Percentiles rank a stretch among this genome's conserved stretches.
Conservation (phyloP, 2,113 vertebrate species). For the Planiliza haematocheilus region DNA sequence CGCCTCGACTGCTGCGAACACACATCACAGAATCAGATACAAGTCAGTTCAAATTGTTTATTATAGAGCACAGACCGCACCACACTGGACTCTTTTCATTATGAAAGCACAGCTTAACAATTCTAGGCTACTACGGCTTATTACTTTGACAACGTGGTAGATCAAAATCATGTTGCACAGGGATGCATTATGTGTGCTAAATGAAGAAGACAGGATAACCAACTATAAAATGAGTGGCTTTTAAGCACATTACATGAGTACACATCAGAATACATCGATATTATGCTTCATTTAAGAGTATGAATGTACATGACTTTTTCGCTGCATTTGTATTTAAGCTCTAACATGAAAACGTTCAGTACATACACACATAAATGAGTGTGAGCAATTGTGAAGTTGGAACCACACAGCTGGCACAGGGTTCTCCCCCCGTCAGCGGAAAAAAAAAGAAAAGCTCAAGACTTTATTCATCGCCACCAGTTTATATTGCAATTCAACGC, state of each 20-base stretch:
- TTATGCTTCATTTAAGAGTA: conserved; percentile 27
- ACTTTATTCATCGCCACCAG: conserved; percentile 35
- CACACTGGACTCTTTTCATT: conserved; percentile 17
- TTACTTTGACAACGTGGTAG: not conserved
- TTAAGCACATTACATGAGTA: conserved; percentile 14
- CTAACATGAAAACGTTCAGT: not conserved
- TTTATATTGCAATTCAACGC: conserved; percentile 58
- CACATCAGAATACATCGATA: conserved; percentile 8
- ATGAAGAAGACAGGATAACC: conserved; percentile 18
- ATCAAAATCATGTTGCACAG: not conserved
- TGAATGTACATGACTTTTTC: not conserved
- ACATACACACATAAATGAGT: conserved; percentile 29
- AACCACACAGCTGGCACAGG: conserved; percentile 44
- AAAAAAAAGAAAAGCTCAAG: conserved; percentile 12
- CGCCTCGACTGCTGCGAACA: conserved; percentile 4
- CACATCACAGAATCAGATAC: conserved; percentile 28
- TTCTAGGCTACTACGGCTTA: not conserved
- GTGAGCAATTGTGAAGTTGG: conserved; percentile 19
- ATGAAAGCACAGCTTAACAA: conserved; percentile 6
- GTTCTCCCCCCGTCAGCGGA: conserved; percentile 14
- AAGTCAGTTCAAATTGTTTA: conserved; percentile 47
- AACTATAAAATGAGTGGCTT: conserved; percentile 5
- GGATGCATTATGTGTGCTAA: conserved; percentile 6
- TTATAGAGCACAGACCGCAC: conserved; percentile 33
- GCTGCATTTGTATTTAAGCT: conserved; percentile 2